Conservation (phyloP, 2,113 vertebrate genomes). For the Gobiocypris rarus region DNA sequence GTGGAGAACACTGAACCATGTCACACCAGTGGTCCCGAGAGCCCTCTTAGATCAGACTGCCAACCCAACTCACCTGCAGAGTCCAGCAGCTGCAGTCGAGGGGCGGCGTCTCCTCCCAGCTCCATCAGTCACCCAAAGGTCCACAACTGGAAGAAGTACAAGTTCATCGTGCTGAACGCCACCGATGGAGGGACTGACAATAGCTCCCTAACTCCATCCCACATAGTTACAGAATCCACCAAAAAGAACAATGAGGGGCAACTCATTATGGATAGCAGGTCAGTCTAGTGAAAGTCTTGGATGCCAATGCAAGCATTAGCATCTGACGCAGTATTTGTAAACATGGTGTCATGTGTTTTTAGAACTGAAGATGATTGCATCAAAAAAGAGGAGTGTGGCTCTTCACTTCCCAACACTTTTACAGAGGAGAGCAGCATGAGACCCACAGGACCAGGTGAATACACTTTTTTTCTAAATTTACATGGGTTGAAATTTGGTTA, state of each 20-base stretch:
- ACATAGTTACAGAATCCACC: slow-evolving; percentile 75
- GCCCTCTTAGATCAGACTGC: slow-evolving; percentile 94
- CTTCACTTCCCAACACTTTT: slow-evolving; percentile 74
- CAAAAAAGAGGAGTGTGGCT: slow-evolving; percentile 73
- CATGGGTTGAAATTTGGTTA: background rate
- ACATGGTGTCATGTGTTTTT: background rate
- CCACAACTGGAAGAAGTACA: slow-evolving; percentile 99
- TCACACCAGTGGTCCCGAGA: slow-evolving; percentile 84
- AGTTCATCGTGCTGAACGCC: slow-evolving; percentile 93
- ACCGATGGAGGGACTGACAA: slow-evolving; percentile 76
- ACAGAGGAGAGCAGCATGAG: slow-evolving; percentile 84
- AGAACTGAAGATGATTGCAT: slow-evolving; percentile 72
- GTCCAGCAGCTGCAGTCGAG: slow-evolving; percentile 94
- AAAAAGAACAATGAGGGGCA: slow-evolving; percentile 75
- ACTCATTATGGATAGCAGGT: slow-evolving; percentile 79
- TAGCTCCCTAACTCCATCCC: slow-evolving; percentile 65
- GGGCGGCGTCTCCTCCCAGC: slow-evolving; percentile 76
- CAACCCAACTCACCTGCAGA: slow-evolving; percentile 96
- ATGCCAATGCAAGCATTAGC: background rate
- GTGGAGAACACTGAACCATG: slow-evolving; percentile 78
- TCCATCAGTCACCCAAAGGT: slow-evolving; percentile 84
- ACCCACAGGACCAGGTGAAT: slow-evolving; percentile 77
- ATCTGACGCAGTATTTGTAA: background rate
- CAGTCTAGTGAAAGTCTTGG: background rate
- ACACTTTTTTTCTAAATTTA: background rate